phyloP scores from a whole-genome alignment of 2,888 invertebrate genomes.

The Opisthograptis luteolata region DNA sequence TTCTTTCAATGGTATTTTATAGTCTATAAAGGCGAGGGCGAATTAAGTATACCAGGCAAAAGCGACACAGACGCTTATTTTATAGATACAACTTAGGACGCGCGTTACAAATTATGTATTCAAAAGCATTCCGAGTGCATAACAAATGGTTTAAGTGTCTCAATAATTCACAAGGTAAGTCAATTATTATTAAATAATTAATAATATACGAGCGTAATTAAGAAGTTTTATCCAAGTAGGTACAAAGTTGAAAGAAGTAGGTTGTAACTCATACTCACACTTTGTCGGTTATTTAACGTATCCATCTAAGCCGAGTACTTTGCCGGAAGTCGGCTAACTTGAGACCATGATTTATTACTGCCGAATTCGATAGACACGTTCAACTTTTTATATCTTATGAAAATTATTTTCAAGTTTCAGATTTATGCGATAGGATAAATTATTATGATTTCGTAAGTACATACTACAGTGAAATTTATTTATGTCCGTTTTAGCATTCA shows the following conservation, averaged over 20 bases:
- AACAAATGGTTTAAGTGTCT: no score
- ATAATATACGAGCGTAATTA: conserved; percentile 10
- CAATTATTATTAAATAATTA: neutral
- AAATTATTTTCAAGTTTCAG: conserved; percentile 32
- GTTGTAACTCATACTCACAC: conserved; percentile 15
- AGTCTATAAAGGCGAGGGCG: no score
- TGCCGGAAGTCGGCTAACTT: conserved; percentile 16
- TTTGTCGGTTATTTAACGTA: conserved; percentile 22
- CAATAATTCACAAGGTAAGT: no score
- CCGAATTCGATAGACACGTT: conserved; percentile 35
- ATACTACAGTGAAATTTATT: neutral
- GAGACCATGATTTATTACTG: conserved; percentile 32
- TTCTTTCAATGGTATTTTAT: neutral
- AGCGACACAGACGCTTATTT: no score
- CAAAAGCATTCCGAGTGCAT: no score
- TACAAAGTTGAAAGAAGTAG: conserved; percentile 12
- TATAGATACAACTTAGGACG: neutral
- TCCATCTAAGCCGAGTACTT: conserved; percentile 23
- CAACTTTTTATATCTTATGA: conserved; percentile 30
- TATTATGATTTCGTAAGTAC: conserved; percentile 14
- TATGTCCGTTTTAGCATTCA: neutral
- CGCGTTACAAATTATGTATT: neutral
- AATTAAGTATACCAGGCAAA: no score
- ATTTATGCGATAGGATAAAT: conserved; percentile 30
- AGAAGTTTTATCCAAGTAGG: conserved; percentile 15